Percentiles rank a stretch among this genome's conserved stretches.
phyloP scores from a whole-genome alignment of 92 coral and sea anemone genomes.

The Blastomussa wellsi region DNA sequence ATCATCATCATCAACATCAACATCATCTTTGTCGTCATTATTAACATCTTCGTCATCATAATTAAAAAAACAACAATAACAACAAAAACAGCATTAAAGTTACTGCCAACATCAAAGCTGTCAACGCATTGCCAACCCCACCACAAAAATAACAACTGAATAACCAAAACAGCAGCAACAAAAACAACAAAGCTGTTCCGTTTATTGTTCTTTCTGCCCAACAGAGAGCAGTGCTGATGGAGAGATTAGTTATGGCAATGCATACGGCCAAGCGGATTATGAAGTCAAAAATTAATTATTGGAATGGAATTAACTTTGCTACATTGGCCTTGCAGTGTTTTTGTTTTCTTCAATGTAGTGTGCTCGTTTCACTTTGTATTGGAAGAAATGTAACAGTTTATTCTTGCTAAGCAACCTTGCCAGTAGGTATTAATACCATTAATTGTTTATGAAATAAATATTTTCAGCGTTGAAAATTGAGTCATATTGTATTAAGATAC shows the following conservation, averaged over 20 bases:
- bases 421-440: too few species aligned
- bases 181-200: background rate
- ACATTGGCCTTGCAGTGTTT: background rate
- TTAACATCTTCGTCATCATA: background rate
- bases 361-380: background rate
- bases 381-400: background rate
- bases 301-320: background rate
- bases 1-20: background rate
- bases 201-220: background rate
- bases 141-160: too few species aligned
- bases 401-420: background rate
- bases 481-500: background rate
- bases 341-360: background rate
- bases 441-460: background rate
- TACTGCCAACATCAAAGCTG: too few species aligned
- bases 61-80: background rate
- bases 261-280: background rate
- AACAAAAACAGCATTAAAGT: background rate
- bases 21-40: background rate
- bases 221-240: slow-evolving; percentile 37
- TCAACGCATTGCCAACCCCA: too few species aligned
- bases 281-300: background rate
- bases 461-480: background rate
- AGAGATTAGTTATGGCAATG: slow-evolving; percentile 24
- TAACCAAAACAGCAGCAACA: background rate